A percentile compares a stretch with the other conserved stretches of the same genome.
Evolutionary conservation across 1,140 invertebrate genomes (phyloP).

Genomic region (Argopecten irradians): DNA sequence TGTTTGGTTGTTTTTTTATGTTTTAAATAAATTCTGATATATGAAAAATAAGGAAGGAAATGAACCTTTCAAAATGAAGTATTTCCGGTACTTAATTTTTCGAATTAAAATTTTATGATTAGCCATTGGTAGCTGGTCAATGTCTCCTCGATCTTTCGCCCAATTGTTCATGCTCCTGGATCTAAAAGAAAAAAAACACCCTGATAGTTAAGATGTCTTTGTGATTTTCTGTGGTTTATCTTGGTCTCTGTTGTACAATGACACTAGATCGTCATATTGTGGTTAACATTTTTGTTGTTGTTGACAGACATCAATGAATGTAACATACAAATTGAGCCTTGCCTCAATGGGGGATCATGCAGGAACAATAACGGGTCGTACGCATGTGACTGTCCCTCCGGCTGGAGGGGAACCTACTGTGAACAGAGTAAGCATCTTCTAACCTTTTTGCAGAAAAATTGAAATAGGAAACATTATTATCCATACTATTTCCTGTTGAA

Average conservation of each 20-base stretch:
- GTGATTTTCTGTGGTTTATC: neutral
- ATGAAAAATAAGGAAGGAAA: no score
- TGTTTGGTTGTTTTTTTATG: no score
- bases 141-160: no score
- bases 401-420: constrained; percentile 47
- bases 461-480: neutral
- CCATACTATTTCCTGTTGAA: neutral
- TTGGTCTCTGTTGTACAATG: neutral
- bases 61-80: no score
- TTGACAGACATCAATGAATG: constrained; percentile 40
- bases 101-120: no score
- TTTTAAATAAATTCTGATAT: no score
- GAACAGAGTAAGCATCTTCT: constrained; percentile 29
- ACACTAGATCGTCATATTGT: neutral
- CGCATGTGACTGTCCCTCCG: constrained; percentile 34
- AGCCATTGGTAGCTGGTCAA: no score
- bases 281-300: neutral
- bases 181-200: neutral
- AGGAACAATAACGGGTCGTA: constrained; percentile 28
- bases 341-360: constrained; percentile 35
- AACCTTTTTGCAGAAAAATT: neutral
- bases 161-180: neutral
- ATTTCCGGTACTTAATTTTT: no score
- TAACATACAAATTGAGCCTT: neutral
- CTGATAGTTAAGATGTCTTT: neutral